Percentiles rank a stretch among this genome's conserved stretches.
phyloP scores from a whole-genome alignment of 2,113 vertebrate species.

The Aegotheles bennettii region DNA sequence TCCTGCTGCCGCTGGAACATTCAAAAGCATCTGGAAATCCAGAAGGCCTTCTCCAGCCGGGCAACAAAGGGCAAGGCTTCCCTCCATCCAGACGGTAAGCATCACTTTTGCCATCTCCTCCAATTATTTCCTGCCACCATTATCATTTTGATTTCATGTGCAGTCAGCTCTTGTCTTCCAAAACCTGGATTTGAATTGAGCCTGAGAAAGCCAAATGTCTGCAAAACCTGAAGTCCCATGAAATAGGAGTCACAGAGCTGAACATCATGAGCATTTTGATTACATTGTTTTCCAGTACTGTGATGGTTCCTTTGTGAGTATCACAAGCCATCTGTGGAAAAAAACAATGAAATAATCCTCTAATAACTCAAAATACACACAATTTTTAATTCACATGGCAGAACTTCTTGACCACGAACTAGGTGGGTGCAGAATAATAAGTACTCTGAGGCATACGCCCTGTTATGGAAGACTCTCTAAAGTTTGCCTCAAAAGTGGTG shows the following conservation, averaged over 20 bases:
- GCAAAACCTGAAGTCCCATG: conserved; percentile 44
- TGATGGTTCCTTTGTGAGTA: background rate
- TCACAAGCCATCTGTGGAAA: background rate
- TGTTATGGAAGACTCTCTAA: background rate
- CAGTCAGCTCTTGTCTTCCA: conserved; percentile 41
- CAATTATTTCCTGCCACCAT: conserved; percentile 42
- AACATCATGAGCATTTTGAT: conserved; percentile 1
- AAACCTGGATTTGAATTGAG: conserved; percentile 26
- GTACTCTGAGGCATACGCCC: background rate
- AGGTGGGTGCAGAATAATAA: background rate
- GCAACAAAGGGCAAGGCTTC: conserved; percentile 37
- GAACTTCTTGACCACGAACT: background rate
- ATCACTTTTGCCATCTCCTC: conserved; percentile 27
- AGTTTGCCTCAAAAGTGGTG: background rate
- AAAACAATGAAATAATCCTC: background rate
- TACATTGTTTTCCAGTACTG: background rate
- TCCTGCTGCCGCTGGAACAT: conserved; percentile 48
- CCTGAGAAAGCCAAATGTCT: conserved; percentile 52
- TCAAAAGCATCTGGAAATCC: conserved; percentile 64
- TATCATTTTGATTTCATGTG: conserved; percentile 2
- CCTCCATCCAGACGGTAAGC: background rate
- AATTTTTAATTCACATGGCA: background rate
- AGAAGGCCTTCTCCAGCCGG: conserved; percentile 46
- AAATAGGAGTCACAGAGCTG: conserved; percentile 46
- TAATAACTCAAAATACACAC: background rate